Percentiles rank a stretch among this genome's conserved stretches.
phyloP scores from a whole-genome alignment of 2,113 vertebrate species.

The Xyrauchen texanus region DNA sequence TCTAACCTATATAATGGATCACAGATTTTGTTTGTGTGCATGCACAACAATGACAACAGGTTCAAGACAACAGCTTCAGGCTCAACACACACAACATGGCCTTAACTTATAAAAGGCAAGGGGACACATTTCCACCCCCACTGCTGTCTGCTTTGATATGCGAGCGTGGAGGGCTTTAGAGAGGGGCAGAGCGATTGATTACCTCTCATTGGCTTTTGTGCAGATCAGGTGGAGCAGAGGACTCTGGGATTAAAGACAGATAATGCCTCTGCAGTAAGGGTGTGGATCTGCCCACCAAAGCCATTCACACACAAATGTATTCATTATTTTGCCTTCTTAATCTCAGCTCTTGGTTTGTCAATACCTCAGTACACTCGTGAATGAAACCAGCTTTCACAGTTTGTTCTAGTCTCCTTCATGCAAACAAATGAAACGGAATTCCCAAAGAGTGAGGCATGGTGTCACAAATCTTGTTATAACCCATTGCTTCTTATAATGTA shows the following conservation, averaged over 20 bases:
- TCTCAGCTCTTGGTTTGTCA: neutral
- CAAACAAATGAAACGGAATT: slow-evolving; percentile 35
- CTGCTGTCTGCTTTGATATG: slow-evolving; percentile 20
- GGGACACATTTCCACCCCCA: slow-evolving; percentile 9
- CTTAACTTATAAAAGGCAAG: slow-evolving; percentile 1
- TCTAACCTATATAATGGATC: slow-evolving; percentile 10
- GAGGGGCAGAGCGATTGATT: slow-evolving; percentile 17
- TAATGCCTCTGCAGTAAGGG: slow-evolving; percentile 10
- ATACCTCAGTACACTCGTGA: neutral
- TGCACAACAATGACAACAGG: slow-evolving; percentile 31
- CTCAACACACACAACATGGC: slow-evolving; percentile 32
- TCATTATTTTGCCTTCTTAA: neutral
- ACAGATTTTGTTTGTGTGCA: neutral
- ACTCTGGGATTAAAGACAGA: slow-evolving; percentile 23
- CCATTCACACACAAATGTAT: slow-evolving; percentile 6
- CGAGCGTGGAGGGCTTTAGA: slow-evolving; percentile 1
- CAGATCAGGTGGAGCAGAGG: slow-evolving; percentile 25
- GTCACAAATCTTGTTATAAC: neutral
- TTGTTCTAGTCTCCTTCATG: neutral
- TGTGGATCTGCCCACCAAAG: slow-evolving; percentile 27
- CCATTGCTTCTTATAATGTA: no score
- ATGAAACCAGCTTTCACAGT: neutral
- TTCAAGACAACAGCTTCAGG: neutral
- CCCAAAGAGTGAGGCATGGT: neutral
- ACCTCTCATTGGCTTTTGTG: slow-evolving; percentile 38